Evolutionary conservation across 2,113 vertebrate genomes (phyloP), one percentile per base, ranked within the genome.

Genomic region (Lepus americanus): DNA sequence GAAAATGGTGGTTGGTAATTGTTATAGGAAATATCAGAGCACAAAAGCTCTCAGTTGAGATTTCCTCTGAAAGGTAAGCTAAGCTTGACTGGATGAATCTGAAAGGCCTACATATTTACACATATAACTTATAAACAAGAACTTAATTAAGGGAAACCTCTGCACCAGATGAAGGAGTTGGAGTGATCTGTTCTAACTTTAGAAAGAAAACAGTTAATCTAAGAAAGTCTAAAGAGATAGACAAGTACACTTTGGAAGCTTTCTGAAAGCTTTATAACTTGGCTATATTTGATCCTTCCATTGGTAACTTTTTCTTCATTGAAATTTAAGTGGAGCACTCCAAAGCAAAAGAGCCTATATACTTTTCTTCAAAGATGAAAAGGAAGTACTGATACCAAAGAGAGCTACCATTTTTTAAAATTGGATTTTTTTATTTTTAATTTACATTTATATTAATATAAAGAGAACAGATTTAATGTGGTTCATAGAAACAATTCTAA

Each of bases 291-390:
- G 8, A 77, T 87, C 8, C 51, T 51, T 63, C 25, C 9, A 80
- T 78, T 78, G 13, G 13, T 77, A 84, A n/a, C 27, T 31, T 77
- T 81, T 86, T 61, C 64, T 66, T 67, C 22, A 12, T 81, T 23
- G 10, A 95, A 95, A 72, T n/a, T 78, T 69, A 89, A 96, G 29
- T 17, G 16, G 89, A 63, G 6, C 14, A 72, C 29, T 70, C 72
- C 31, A 87, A 92, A 69, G 1, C 17, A 61, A 70, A 61, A 70
- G 7, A 92, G 33, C 16, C 23, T n/a, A 39, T 23, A 16, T 25
- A 6, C 3, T 33, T 77, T n/a, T 59, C 13, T n/a, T 59, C 4
- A 79, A 87, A 7, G 12, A 74, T 66, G n/a, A 67, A 76, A 79
- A 77, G 63, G 33, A 94, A 92, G 80, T 13, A 36, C 29, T 7